These are phyloP conservation scores for Riparia riparia DNA, from an alignment of 2,113 vertebrate genomes.

Conservation along the genomic window DNA sequence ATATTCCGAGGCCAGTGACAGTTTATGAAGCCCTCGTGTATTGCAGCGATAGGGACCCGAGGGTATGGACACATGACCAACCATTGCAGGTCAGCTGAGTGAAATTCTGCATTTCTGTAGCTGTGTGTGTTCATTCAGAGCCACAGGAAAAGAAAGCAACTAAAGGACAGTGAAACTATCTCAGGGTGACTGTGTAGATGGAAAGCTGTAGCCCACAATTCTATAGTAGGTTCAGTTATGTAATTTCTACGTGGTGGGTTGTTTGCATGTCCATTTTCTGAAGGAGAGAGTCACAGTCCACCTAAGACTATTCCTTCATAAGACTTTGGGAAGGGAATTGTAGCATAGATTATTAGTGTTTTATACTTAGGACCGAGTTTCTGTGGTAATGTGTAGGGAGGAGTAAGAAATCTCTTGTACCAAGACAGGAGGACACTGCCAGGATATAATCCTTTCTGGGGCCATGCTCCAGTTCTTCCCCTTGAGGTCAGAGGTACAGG, in stretches of 20 bases:
- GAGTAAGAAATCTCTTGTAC: background rate
- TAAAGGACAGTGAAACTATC: background rate
- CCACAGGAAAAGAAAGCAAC: background rate
- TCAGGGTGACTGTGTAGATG: background rate
- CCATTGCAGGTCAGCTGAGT: background rate
- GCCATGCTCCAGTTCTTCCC: fast-evolving
- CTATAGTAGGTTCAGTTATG: fast-evolving
- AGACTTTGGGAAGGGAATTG: background rate
- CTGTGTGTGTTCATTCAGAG: background rate
- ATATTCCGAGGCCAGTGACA: background rate
- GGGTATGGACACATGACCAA: background rate
- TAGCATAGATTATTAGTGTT: background rate
- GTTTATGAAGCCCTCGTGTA: background rate
- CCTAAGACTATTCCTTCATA: background rate
- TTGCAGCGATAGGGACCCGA: background rate
- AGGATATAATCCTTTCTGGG: background rate
- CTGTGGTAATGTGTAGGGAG: fast-evolving
- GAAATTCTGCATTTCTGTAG: background rate
- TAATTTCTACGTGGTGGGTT: background rate
- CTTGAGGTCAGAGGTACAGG: background rate
- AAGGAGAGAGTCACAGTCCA: background rate
- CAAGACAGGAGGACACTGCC: background rate
- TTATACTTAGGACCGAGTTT: background rate
- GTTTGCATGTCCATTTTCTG: background rate
- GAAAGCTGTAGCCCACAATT: background rate